phyloP scores from a whole-genome alignment of 2,113 vertebrate genomes.

The Guaruba guarouba region DNA sequence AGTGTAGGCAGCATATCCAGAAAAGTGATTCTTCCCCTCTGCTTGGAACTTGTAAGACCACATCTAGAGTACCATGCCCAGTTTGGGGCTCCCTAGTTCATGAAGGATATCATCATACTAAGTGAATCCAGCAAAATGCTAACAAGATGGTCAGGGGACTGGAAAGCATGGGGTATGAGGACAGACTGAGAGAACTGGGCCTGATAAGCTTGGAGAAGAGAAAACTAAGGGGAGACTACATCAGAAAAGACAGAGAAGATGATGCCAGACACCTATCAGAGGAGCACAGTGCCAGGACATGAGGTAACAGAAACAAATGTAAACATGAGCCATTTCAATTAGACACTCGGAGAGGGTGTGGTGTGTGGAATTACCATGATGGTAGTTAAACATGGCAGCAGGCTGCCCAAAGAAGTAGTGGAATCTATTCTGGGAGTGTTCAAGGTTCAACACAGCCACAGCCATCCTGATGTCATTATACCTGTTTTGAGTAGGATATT shows the following conservation, averaged over 20 bases:
- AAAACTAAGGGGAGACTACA: not conserved
- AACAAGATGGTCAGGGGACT: not conserved
- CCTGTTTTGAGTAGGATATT: not conserved
- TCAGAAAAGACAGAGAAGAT: not conserved
- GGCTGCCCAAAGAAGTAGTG: not conserved
- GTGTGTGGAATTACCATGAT: not conserved
- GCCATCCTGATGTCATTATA: not conserved
- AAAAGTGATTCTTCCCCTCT: not conserved
- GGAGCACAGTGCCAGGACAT: not conserved
- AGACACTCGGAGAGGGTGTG: fast-evolving
- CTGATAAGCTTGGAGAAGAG: not conserved
- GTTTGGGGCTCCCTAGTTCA: not conserved
- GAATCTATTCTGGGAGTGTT: not conserved
- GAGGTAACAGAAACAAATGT: not conserved
- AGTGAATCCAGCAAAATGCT: not conserved
- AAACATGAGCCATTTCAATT: not conserved
- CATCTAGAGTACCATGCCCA: too few species aligned
- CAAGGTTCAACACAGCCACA: not conserved
- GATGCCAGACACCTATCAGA: not conserved
- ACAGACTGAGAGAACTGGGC: not conserved
- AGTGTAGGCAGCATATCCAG: not conserved
- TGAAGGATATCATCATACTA: not conserved
- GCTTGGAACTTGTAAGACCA: not conserved
- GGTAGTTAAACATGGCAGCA: not conserved
- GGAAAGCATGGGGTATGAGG: not conserved